Percentiles rank a stretch among this genome's conserved stretches.
Evolutionary conservation across 2,888 invertebrate species (phyloP).

Genomic region (Anoplius nigerrimus): DNA sequence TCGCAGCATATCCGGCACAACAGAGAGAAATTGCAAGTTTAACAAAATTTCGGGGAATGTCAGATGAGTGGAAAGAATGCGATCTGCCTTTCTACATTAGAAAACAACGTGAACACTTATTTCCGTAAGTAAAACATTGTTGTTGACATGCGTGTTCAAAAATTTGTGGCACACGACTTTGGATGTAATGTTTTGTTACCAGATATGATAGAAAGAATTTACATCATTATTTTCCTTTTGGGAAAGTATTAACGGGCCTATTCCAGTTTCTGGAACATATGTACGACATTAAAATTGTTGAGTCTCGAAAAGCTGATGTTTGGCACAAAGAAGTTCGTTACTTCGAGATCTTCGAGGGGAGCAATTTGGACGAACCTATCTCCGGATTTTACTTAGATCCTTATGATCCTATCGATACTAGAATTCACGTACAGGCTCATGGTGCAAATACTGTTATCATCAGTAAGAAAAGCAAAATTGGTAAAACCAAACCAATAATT

Average conservation of each 20-base stretch:
- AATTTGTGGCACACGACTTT: constrained; percentile 54
- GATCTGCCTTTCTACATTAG: constrained; percentile 93
- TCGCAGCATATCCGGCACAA: constrained; percentile 83
- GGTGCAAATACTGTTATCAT: constrained; percentile 89
- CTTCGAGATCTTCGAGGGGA: constrained; percentile 86
- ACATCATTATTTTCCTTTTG: constrained; percentile 88
- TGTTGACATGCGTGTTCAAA: constrained; percentile 64
- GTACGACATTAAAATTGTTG: constrained; percentile 86
- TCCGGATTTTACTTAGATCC: constrained; percentile 93
- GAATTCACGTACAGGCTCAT: constrained; percentile 79
- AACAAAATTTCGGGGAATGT: constrained; percentile 65
- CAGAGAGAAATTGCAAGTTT: constrained; percentile 84
- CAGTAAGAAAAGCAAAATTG: constrained; percentile 82
- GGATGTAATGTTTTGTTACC: constrained; percentile 21
- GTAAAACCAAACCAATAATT: constrained; percentile 83
- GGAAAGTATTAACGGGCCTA: constrained; percentile 86
- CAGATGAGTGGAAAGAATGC: constrained; percentile 82
- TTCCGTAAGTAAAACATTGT: too few species aligned
- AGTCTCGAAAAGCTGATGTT: constrained; percentile 79
- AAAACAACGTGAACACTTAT: constrained; percentile 77
- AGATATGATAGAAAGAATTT: constrained; percentile 84
- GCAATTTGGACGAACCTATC: constrained; percentile 78
- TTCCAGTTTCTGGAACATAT: constrained; percentile 85
- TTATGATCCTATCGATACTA: constrained; percentile 82
- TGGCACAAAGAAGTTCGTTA: constrained; percentile 93